A percentile compares a stretch with the other conserved stretches of the same genome.
phyloP scores from a whole-genome alignment of 2,797 vertebrate species.

The Lepidocolaptes lacrymiger region DNA sequence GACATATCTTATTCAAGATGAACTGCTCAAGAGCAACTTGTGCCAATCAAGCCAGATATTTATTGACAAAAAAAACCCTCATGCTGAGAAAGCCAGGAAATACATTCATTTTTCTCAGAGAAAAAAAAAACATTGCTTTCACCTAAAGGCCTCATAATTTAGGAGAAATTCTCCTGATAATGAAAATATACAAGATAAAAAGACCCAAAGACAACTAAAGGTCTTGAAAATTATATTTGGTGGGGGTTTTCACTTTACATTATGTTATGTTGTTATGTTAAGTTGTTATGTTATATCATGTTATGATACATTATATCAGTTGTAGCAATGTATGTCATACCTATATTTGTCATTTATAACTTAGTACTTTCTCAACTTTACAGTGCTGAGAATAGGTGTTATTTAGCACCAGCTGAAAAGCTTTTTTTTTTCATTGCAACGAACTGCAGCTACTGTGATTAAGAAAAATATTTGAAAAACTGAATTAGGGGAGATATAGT shows the following conservation, averaged over 20 bases:
- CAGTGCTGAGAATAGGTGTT: not conserved
- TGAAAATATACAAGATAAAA: not conserved
- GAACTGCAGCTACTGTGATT: not conserved
- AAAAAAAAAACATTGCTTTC: not conserved
- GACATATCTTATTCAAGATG: not conserved
- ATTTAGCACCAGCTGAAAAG: not conserved
- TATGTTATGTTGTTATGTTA: not conserved
- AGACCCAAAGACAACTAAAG: not conserved
- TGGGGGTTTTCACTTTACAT: rapidly evolving
- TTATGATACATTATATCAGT: not conserved
- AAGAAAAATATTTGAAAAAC: not conserved
- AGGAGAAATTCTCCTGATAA: not conserved
- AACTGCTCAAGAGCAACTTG: not conserved
- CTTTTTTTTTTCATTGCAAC: not conserved
- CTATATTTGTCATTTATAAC: not conserved
- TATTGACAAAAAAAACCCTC: not conserved
- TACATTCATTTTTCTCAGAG: not conserved
- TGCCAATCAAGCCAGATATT: not conserved
- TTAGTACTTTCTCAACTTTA: not conserved
- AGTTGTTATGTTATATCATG: too few species aligned
- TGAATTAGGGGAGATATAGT: not conserved
- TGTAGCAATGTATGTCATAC: not conserved
- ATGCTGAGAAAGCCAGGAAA: not conserved
- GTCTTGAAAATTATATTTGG: not conserved
- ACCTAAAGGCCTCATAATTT: not conserved